A percentile compares a stretch with the other conserved stretches of the same genome.
phyloP scores from a whole-genome alignment of 1,140 invertebrate species.

The Lordiphosa stackelbergi region DNA sequence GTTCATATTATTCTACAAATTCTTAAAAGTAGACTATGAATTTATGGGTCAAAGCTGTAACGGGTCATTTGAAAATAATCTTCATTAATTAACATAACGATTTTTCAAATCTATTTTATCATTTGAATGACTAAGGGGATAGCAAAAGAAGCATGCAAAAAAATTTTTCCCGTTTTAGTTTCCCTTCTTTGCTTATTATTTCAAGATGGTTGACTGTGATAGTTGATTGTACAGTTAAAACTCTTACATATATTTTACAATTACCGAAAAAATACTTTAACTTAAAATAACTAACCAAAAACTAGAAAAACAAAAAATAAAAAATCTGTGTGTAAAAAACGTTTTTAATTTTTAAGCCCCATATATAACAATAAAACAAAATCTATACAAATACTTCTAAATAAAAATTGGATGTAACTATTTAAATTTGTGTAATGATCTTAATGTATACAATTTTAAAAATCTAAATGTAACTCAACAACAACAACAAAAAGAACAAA shows the following conservation, averaged over 20 bases:
- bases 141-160: slow-evolving; percentile 21
- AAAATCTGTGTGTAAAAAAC: slow-evolving; percentile 35
- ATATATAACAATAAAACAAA: slow-evolving; percentile 30
- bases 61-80: no score
- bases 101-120: neutral
- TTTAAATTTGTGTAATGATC: slow-evolving; percentile 58
- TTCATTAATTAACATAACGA: no score
- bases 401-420: slow-evolving; percentile 56
- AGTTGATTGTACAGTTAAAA: slow-evolving; percentile 77
- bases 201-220: slow-evolving; percentile 76
- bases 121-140: slow-evolving; percentile 4
- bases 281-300: neutral
- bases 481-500: slow-evolving; percentile 31
- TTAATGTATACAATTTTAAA: slow-evolving; percentile 74
- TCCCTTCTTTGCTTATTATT: slow-evolving; percentile 49
- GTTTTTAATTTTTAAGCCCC: slow-evolving; percentile 38
- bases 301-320: slow-evolving; percentile 1
- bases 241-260: slow-evolving; percentile 60
- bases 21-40: no score
- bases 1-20: no score
- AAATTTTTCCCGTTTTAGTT: slow-evolving; percentile 1
- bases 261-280: slow-evolving; percentile 32
- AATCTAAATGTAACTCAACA: slow-evolving; percentile 69
- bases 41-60: no score
- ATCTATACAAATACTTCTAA: slow-evolving; percentile 24